Evolutionary conservation across 1,140 invertebrate species (phyloP).

Genomic region (Temnothorax longispinosus): DNA sequence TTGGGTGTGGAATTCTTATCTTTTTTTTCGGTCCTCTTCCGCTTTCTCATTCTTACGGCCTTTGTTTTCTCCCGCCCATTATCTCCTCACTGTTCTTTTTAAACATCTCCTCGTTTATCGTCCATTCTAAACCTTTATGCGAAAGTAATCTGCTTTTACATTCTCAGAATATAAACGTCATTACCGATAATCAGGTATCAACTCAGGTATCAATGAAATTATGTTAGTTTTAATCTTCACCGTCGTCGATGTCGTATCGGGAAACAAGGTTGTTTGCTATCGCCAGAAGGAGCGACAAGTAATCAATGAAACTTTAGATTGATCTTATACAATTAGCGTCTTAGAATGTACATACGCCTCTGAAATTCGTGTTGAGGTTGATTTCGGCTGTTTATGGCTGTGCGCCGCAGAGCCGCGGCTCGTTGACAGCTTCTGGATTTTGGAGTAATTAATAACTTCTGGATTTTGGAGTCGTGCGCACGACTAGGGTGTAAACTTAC

Average conservation of each 20-base stretch:
- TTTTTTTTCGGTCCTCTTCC: constrained; percentile 37
- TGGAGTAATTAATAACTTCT: constrained; percentile 71
- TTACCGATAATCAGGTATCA: constrained; percentile 34
- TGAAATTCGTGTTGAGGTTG: constrained; percentile 54
- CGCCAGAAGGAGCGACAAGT: constrained; percentile 35
- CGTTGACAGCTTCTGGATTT: constrained; percentile 59
- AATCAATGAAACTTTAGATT: constrained; percentile 56
- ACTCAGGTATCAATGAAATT: constrained; percentile 1
- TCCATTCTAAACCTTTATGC: neutral
- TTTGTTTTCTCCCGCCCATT: constrained; percentile 15
- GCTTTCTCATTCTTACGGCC: constrained; percentile 19
- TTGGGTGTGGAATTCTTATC: constrained; percentile 71
- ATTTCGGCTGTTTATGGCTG: constrained; percentile 32
- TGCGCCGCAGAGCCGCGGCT: constrained; percentile 47
- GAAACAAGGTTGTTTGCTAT: constrained; percentile 24
- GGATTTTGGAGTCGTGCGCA: constrained; percentile 59
- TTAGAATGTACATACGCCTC: neutral
- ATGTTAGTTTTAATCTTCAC: constrained; percentile 21
- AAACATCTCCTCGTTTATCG: neutral
- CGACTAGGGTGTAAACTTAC: constrained; percentile 57
- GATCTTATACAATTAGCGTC: constrained; percentile 54
- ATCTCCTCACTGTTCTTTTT: neutral
- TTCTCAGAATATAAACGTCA: neutral
- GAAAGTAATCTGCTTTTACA: constrained; percentile 13
- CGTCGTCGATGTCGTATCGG: neutral